Base-by-base conservation (phyloP, 1,140 invertebrate genomes). In the Microvelia longipes region DNA sequence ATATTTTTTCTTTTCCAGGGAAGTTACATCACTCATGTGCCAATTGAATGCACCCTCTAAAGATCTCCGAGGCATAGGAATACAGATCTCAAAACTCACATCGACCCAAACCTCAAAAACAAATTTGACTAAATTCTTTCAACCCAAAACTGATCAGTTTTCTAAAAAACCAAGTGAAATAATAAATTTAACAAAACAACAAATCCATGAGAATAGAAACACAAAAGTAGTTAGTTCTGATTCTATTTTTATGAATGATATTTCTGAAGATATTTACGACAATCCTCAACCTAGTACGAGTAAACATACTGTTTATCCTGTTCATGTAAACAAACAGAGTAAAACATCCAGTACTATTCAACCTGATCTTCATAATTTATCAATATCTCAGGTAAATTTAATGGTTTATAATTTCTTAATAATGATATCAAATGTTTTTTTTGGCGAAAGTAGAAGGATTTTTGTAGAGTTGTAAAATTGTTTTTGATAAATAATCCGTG, bases 11-110 rank as follows among this genome's bases (percentile, higher is more conserved):
- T 66, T 73, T 76, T 80, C 71, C 30, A 85, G 82, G 72, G 85
- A 88, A 79, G 82, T 86, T 24, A 77, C 88, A 24, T 78, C 77
- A 27, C 78, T 91, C 29, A 87, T 85, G 79, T 85, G 85, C 74
- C 85, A 87, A 74, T 80, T 87, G 68, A 83, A 86, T 71, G 78
- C 88, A 73, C 79, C 83, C 66, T 86, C 88, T 19, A 81, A 83
- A 74, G 89, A 92, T 77, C 82, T 92, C 74, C 83, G 90, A 74
- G 90, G 90, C 0, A 84, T 93, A 71, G 90, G 90, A 66, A 90
- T 92, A 74, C 90, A 91, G 76, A 80, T 92, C 2, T 85, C 85
- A 0, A 87, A 86, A 79, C 63, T 74, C 25, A 72, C 68, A 14
- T 28, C n/a, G n/a, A n/a, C 13, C 24, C 68, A 68, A 15, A 24